Percentiles rank a stretch among this genome's conserved stretches.
phyloP scores from a whole-genome alignment of 2,113 vertebrate genomes.

The Natator depressus region DNA sequence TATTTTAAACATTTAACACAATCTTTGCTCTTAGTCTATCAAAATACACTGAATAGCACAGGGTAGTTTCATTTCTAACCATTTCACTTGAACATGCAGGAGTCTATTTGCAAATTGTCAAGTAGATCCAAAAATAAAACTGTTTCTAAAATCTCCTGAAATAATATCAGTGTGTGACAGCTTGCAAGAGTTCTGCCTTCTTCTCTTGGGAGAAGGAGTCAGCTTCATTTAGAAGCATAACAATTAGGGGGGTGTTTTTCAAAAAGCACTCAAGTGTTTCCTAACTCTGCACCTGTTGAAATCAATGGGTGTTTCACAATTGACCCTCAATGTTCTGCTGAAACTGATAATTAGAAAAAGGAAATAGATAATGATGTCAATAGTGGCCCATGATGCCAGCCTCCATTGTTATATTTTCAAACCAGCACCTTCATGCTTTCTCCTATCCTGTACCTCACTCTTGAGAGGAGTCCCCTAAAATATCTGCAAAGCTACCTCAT shows the following conservation, averaged over 20 bases:
- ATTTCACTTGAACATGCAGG: slow-evolving; percentile 4
- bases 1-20: background rate
- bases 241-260: background rate
- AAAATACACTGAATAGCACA: background rate
- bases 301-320: background rate
- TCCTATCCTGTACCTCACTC: background rate
- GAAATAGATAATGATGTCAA: background rate
- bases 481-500: background rate
- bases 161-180: slow-evolving; percentile 9
- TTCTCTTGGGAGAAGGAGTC: background rate
- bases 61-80: background rate
- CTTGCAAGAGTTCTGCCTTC: background rate
- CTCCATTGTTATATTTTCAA: background rate
- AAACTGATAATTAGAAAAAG: background rate
- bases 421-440: background rate
- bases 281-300: background rate
- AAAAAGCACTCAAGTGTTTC: background rate
- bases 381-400: background rate
- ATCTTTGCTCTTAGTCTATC: background rate
- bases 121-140: background rate
- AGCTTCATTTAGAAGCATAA: background rate
- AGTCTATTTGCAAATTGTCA: slow-evolving; percentile 4
- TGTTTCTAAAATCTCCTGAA: background rate
- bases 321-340: background rate
- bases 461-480: background rate